Conservation (phyloP, 2,797 vertebrate genomes). For the Babyrousa celebensis region DNA sequence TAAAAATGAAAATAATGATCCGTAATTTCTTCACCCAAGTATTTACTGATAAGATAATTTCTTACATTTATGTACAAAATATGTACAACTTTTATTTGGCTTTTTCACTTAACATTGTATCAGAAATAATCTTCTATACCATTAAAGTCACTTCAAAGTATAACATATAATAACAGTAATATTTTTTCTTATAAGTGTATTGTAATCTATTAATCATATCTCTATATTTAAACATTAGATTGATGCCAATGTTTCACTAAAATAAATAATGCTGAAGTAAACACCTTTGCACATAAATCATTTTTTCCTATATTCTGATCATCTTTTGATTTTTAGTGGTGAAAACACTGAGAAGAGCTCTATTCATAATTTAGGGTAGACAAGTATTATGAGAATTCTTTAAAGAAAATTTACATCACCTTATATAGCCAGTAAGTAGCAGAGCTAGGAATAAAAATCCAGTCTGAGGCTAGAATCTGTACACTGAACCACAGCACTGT, state of each 20-base stretch:
- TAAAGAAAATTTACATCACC: background rate
- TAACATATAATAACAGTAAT: background rate
- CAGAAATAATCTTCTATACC: background rate
- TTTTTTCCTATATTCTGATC: background rate
- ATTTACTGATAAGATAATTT: background rate
- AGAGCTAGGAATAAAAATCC: background rate
- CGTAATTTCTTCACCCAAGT: constrained; percentile 15
- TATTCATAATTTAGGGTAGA: background rate
- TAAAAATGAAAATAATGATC: constrained; percentile 46
- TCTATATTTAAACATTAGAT: constrained; percentile 22
- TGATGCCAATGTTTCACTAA: constrained; percentile 34
- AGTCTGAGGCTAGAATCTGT: background rate
- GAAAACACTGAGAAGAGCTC: background rate
- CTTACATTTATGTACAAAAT: background rate
- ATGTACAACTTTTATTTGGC: background rate
- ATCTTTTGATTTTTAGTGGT: background rate
- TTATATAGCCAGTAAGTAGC: background rate
- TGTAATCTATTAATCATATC: background rate
- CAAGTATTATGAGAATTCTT: background rate
- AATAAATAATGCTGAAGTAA: background rate
- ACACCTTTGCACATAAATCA: background rate
- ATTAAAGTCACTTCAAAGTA: background rate
- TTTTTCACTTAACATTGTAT: constrained; percentile 47
- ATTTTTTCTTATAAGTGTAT: background rate
- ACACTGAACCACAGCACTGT: accelerated